These are phyloP conservation scores for Lycophotia porphyrea DNA, from an alignment of 2,888 invertebrate species.

Conservation along the genomic window DNA sequence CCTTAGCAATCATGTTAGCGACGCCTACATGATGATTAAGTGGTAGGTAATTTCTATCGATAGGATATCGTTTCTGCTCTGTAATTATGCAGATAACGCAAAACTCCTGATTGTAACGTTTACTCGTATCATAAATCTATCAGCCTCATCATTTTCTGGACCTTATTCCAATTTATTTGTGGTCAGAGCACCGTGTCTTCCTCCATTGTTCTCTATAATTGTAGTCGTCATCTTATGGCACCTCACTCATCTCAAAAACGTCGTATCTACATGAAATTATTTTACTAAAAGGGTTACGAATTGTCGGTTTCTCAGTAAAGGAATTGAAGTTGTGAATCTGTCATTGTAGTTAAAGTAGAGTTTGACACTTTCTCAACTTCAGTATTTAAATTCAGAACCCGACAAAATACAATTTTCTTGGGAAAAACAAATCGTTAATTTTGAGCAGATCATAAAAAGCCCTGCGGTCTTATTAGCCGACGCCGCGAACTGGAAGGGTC, in stretches of 20 bases:
- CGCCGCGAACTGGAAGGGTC: constrained; percentile 67
- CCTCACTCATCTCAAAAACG: background rate
- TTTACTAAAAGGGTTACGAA: background rate
- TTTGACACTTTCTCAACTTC: background rate
- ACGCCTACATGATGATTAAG: constrained; percentile 34
- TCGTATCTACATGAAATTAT: background rate
- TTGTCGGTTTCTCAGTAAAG: background rate
- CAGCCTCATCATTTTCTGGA: background rate
- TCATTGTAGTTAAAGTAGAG: background rate
- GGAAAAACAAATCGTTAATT: constrained; percentile 52
- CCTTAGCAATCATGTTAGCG: constrained; percentile 37
- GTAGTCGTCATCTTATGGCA: background rate
- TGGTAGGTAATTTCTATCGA: constrained; percentile 18
- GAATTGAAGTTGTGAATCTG: background rate
- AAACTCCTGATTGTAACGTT: constrained; percentile 5
- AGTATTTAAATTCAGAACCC: background rate
- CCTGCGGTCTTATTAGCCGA: constrained; percentile 63
- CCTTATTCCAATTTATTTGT: background rate
- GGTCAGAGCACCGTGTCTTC: background rate
- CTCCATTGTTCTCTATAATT: background rate
- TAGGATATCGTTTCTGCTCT: constrained; percentile 8
- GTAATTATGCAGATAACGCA: background rate
- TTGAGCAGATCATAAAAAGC: constrained; percentile 45
- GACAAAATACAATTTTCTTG: background rate
- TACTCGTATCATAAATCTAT: background rate